Base-by-base conservation (phyloP, 2,113 vertebrate genomes). In the Elachura formosa region DNA sequence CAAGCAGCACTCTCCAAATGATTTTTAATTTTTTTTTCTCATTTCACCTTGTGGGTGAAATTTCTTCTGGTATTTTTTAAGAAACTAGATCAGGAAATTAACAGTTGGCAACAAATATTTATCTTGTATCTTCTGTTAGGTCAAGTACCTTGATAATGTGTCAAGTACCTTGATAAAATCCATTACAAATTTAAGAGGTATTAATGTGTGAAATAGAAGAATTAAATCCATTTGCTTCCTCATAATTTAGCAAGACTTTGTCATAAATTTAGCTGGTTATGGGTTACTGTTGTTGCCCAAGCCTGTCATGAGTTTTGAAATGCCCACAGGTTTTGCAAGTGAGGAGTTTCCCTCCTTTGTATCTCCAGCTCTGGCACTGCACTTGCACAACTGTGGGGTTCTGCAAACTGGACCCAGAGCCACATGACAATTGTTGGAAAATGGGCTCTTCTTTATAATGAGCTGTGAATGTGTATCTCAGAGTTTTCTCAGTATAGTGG, bases 351-450 rank as follows among this genome's bases (percentile, higher is more conserved):
- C 45, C 4, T 69, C 20, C 20, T 40, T 45, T 3, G 0, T 36
- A 3, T n/a, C 3, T 1, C 61, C 51, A 31, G 26, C 68, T 80
- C 15, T 76, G 58, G 20, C 11, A 9, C 0, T 0, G n/a, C 0
- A 0, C 85, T 83, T 78, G 67, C 13, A 11, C 68, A 80, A 36
- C 26, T 73, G 28, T 0, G 0, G 6, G 10, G 5, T 34, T 26
- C 49, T 69, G 64, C 26, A 34, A 2, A 4, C 49, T 38, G 33
- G 4, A 20, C 45, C 38, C 46, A 23, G 56, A 55, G 48, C 25
- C 10, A 0, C 0, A 0, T 2, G 5, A 6, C 7, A 43, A 4
- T 4, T 33, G 18, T 25, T 12, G 15, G n/a, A 49, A 64, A 36
- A 29, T 4, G 43, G 20, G 6, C 12, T 84, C 24, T 18, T 61